Conservation (phyloP, 2,113 vertebrate genomes). For the Carollia perspicillata region DNA sequence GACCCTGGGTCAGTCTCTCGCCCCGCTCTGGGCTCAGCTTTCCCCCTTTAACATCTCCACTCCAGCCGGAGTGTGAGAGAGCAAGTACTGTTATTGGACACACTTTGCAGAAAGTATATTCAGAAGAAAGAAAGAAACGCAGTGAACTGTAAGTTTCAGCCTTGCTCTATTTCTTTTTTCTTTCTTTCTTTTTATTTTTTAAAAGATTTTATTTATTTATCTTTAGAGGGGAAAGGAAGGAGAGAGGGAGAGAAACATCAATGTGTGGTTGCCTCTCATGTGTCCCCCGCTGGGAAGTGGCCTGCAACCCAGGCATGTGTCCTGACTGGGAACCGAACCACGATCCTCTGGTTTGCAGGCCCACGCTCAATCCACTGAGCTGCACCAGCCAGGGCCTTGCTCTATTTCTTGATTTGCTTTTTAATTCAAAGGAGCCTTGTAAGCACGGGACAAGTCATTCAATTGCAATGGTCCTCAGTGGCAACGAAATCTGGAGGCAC, state of each 20-base stretch:
- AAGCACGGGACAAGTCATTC: background rate
- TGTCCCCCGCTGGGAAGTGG: too few relatives aligned
- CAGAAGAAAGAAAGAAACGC: background rate
- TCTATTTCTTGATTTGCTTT: background rate
- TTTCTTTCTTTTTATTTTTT: too few relatives aligned
- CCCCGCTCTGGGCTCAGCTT: background rate
- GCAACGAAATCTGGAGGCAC: background rate
- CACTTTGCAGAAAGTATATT: background rate
- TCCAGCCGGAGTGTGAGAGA: background rate
- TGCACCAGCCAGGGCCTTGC: too few relatives aligned
- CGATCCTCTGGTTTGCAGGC: too few relatives aligned
- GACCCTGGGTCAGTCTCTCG: too few relatives aligned
- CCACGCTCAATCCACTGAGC: too few relatives aligned
- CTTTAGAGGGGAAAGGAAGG: too few relatives aligned
- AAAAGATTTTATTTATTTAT: too few relatives aligned
- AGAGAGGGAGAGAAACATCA: too few relatives aligned
- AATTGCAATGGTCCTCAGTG: background rate
- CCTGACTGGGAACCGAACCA: too few relatives aligned
- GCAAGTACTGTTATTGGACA: background rate
- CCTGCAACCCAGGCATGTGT: too few relatives aligned
- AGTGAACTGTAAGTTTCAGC: background rate
- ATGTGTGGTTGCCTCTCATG: too few relatives aligned
- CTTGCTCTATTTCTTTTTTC: background rate
- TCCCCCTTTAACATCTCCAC: background rate
- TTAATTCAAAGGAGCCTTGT: background rate